phyloP scores from a whole-genome alignment of 53 echinoderm and acorn worm species.

The Arbacia lixula region DNA sequence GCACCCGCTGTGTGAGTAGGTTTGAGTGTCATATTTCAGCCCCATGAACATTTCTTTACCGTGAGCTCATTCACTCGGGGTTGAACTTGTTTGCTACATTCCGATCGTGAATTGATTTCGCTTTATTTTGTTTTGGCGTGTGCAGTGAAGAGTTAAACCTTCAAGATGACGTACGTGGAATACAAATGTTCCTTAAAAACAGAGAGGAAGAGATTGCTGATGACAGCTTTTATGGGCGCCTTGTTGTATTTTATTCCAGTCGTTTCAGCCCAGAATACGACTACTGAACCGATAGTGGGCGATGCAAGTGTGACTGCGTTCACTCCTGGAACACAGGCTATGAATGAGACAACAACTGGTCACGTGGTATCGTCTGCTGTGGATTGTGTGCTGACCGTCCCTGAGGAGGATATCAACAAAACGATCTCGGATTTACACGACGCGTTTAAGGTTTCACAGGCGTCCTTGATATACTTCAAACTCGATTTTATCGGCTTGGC shows the following conservation, averaged over 20 bases:
- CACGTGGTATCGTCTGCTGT: slow-evolving; percentile 24
- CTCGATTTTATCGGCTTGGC: slow-evolving; percentile 52
- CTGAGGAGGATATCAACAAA: not conserved
- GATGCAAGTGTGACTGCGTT: not conserved
- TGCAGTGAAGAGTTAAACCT: too few species aligned
- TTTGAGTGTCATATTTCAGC: too few species aligned
- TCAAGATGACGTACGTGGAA: too few species aligned
- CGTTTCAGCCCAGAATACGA: not conserved
- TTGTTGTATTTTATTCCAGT: not conserved
- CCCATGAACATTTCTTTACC: too few species aligned
- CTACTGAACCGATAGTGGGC: not conserved
- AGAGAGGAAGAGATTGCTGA: too few species aligned
- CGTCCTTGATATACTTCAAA: slow-evolving; percentile 75
- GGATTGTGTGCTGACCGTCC: not conserved
- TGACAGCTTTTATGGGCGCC: too few species aligned
- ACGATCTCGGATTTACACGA: not conserved
- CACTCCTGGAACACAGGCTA: not conserved
- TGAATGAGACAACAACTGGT: not conserved
- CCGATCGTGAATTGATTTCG: too few species aligned
- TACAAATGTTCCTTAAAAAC: too few species aligned
- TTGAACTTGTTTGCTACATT: too few species aligned
- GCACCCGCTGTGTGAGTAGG: too few species aligned
- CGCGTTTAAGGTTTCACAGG: not conserved
- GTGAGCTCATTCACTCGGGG: too few species aligned
- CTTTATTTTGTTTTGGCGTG: too few species aligned